Evolutionary conservation across 2,797 vertebrate genomes (phyloP).

Genomic region (Fistularia commersonii): DNA sequence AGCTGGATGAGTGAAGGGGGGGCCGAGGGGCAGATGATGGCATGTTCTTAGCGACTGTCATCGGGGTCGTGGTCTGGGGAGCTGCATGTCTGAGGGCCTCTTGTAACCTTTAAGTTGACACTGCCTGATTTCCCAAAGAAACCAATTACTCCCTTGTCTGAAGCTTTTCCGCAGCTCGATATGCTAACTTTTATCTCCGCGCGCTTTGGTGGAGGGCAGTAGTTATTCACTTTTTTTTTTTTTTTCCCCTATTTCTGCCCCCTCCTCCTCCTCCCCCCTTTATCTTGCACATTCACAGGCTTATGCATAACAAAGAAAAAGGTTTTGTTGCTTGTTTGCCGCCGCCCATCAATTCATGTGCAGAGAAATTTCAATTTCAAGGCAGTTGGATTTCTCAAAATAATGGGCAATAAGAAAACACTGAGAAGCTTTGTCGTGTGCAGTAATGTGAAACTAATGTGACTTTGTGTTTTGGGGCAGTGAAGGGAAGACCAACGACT

Average conservation of each 20-base stretch:
- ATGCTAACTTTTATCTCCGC: slow-evolving; percentile 64
- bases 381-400: slow-evolving; percentile 20
- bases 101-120: slow-evolving; percentile 58
- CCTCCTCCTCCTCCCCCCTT: neutral
- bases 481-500: slow-evolving; percentile 29
- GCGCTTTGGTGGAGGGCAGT: slow-evolving; percentile 31
- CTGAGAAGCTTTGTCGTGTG: slow-evolving; percentile 21
- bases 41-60: slow-evolving; percentile 46
- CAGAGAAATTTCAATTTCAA: slow-evolving; percentile 15
- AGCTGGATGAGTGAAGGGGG: slow-evolving; percentile 44
- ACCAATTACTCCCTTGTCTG: slow-evolving; percentile 73
- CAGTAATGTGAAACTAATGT: slow-evolving; percentile 28
- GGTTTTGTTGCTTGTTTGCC: slow-evolving; percentile 5
- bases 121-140: slow-evolving; percentile 67
- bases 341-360: slow-evolving; percentile 3
- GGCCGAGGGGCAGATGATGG: slow-evolving; percentile 31
- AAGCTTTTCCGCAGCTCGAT: slow-evolving; percentile 47
- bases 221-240: slow-evolving; percentile 49
- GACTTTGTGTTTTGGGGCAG: slow-evolving; percentile 17
- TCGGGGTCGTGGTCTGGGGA: slow-evolving; percentile 34
- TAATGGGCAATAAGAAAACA: slow-evolving; percentile 26
- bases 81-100: slow-evolving; percentile 37
- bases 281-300: slow-evolving; percentile 1
- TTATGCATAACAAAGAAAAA: slow-evolving; percentile 12
- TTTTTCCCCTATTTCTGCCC: slow-evolving; percentile 26